Evolutionary conservation across 2,888 invertebrate genomes (phyloP).

Genomic region (Euplexia lucipara): DNA sequence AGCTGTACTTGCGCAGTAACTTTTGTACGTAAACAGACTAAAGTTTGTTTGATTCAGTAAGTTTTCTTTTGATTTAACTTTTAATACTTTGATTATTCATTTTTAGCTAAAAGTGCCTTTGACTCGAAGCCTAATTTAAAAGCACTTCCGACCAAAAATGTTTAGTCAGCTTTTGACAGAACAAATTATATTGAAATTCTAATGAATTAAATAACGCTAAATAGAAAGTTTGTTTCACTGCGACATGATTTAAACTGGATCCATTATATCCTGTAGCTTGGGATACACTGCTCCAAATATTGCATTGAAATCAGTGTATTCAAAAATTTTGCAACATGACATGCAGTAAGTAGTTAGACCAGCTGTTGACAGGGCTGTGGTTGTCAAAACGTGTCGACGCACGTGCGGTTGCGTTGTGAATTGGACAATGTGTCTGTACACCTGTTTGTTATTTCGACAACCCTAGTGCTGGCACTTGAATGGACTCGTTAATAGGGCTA

Average conservation of each 20-base stretch:
- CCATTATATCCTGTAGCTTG: slow-evolving; percentile 5
- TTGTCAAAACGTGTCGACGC: slow-evolving; percentile 44
- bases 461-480: slow-evolving; percentile 44
- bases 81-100: slow-evolving; percentile 22
- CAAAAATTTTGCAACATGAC: not conserved
- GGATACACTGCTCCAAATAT: not conserved
- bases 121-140: slow-evolving; percentile 3
- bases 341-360: slow-evolving; percentile 19
- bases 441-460: slow-evolving; percentile 57
- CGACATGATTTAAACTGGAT: not conserved
- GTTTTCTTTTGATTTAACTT: slow-evolving; percentile 21
- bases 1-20: slow-evolving; percentile 33
- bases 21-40: slow-evolving; percentile 28
- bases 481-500: slow-evolving; percentile 51
- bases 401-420: slow-evolving; percentile 35
- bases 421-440: slow-evolving; percentile 33
- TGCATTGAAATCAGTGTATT: slow-evolving; percentile 1
- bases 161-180: slow-evolving; percentile 11
- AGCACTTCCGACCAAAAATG: not conserved
- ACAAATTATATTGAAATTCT: not conserved
- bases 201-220: slow-evolving; percentile 26
- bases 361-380: slow-evolving; percentile 46
- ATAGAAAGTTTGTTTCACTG: slow-evolving; percentile 2
- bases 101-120: slow-evolving; percentile 14
- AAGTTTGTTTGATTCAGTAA: slow-evolving; percentile 32